A percentile compares a stretch with the other conserved stretches of the same genome.
Conservation (phyloP, 2,113 vertebrate genomes). For the Hystrix cristata region DNA sequence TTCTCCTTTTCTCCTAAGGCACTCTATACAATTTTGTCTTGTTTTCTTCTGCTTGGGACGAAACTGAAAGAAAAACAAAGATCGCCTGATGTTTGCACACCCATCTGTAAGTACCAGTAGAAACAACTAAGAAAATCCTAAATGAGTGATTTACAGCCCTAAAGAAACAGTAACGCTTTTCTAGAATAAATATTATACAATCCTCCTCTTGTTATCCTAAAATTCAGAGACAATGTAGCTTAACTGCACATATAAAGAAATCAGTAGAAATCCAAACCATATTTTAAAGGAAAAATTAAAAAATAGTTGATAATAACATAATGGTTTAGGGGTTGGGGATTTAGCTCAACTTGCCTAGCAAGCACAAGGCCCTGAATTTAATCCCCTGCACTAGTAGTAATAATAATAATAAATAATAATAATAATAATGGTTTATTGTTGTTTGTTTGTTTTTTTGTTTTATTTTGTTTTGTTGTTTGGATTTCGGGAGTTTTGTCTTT, state of each 20-base stretch:
- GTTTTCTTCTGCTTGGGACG: not conserved
- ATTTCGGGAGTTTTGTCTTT: not conserved
- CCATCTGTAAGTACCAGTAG: not conserved
- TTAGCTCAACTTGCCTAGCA: no score
- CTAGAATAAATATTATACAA: not conserved
- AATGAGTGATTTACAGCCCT: not conserved
- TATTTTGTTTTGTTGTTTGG: not conserved
- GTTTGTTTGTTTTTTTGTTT: not conserved
- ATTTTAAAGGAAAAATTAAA: slow-evolving; percentile 26
- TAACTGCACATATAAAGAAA: not conserved
- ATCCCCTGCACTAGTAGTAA: no score
- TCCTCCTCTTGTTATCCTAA: not conserved
- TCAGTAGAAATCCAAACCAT: not conserved
- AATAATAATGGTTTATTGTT: not conserved
- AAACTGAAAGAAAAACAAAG: not conserved
- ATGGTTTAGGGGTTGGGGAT: not conserved
- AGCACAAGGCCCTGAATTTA: no score
- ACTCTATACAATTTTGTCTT: not conserved
- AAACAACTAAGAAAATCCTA: slow-evolving; percentile 3
- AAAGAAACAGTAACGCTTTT: not conserved
- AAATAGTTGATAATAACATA: not conserved
- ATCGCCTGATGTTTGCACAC: not conserved
- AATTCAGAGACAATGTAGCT: not conserved
- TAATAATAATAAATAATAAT: no score
- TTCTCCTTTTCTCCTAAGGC: not conserved